Evolutionary conservation across 2,888 invertebrate species (phyloP).

Genomic region (Athalia rosae): DNA sequence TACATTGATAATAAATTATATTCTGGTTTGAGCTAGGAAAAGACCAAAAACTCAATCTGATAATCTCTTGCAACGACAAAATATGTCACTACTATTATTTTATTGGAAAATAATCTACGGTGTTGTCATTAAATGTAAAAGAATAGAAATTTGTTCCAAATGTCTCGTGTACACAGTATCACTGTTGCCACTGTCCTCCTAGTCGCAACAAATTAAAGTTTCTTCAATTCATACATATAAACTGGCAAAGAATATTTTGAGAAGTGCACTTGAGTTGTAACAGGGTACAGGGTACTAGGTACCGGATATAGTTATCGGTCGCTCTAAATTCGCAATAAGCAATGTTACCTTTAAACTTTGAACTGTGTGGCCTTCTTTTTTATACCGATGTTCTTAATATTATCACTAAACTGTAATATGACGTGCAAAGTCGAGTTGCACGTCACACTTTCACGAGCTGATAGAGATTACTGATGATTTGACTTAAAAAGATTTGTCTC

Average conservation of each 20-base stretch:
- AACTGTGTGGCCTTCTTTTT: slow-evolving; percentile 46
- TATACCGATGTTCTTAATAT: slow-evolving; percentile 27
- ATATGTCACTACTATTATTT: slow-evolving; percentile 17
- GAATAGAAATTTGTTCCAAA: neutral
- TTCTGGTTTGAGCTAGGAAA: neutral
- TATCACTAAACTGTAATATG: slow-evolving; percentile 27
- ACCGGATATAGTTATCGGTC: slow-evolving; percentile 24
- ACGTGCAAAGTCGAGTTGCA: slow-evolving; percentile 31
- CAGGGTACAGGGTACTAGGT: slow-evolving; percentile 16
- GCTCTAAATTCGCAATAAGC: slow-evolving; percentile 22
- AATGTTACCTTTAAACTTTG: slow-evolving; percentile 45
- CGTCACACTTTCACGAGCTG: slow-evolving; percentile 6
- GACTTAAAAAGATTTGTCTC: neutral
- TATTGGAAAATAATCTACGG: slow-evolving; percentile 11
- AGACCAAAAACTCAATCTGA: neutral
- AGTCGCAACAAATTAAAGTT: neutral
- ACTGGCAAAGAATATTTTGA: neutral
- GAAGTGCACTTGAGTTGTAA: slow-evolving; percentile 11
- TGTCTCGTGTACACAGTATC: neutral
- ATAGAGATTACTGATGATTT: neutral
- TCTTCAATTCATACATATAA: neutral
- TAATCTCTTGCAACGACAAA: neutral
- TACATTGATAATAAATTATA: neutral
- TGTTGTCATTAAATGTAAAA: neutral
- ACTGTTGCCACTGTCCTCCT: neutral